Evolutionary conservation across 1,140 invertebrate genomes (phyloP).

Genomic region (Euschistus heros): DNA sequence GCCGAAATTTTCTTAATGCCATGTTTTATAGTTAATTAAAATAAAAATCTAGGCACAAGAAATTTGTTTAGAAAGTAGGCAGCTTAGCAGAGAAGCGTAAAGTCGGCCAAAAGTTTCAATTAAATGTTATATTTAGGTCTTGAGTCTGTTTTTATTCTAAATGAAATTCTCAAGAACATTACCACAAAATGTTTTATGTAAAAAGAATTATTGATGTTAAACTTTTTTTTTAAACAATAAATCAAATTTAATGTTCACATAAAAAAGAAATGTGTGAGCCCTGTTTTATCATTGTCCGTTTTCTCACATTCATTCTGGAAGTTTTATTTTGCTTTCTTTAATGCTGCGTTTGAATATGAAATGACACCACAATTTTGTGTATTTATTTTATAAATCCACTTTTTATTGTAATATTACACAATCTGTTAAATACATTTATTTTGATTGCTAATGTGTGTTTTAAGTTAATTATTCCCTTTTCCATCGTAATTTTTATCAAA

Average conservation of each 20-base stretch:
- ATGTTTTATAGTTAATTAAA: slow-evolving; percentile 3
- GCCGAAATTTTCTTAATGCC: neutral
- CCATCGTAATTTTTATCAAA: too few species aligned
- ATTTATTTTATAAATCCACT: slow-evolving; percentile 12
- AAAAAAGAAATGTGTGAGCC: neutral
- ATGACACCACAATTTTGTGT: slow-evolving; percentile 9
- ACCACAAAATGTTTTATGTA: slow-evolving; percentile 14
- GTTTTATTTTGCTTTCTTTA: slow-evolving; percentile 9
- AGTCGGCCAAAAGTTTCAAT: neutral
- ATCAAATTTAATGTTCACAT: neutral
- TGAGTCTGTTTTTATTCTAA: slow-evolving; percentile 4
- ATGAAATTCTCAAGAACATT: neutral
- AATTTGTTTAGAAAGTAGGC: slow-evolving; percentile 1
- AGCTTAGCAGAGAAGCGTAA: slow-evolving; percentile 2
- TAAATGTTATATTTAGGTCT: slow-evolving; percentile 1
- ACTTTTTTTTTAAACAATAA: neutral
- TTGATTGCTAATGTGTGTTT: slow-evolving; percentile 9
- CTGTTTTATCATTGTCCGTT: slow-evolving; percentile 10
- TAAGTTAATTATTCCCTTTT: neutral
- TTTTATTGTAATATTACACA: slow-evolving; percentile 14
- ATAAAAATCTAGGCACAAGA: neutral
- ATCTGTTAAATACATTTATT: slow-evolving; percentile 17
- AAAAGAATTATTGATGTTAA: slow-evolving; percentile 2
- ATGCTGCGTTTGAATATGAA: neutral
- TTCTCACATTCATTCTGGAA: slow-evolving; percentile 6